Base-by-base conservation (phyloP, 1,140 invertebrate species). In the Drosophila subobscura region DNA sequence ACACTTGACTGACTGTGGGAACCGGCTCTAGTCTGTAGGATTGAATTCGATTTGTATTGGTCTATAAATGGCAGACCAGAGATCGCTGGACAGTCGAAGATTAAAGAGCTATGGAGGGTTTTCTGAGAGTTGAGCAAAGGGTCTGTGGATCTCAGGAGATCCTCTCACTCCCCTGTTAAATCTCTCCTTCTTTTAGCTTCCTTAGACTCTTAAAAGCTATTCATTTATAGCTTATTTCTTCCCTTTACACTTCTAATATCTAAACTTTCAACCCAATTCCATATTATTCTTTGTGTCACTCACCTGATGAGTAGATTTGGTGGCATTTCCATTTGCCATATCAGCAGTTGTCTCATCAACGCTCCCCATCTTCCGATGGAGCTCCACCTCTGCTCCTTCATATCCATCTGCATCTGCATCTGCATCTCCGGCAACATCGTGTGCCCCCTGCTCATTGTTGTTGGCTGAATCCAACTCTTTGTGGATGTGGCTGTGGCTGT, bases 311-410 rank as follows among this genome's bases (percentile, higher is more conserved):
- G 33, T 10, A 37, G 44, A 44, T 46, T 64, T 55, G 76, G 49
- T 71, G 68, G 55, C 72, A 77, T 90, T 79, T 66, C 71, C 77
- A 89, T 89, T 90, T 71, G 61, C 71, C 63, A 79, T 63, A 83
- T 86, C 81, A 56, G 52, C 65, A 63, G 63, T 71, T 81, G 77
- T 72, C 58, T 73, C 83, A 81, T 81, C 72, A 60, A 57, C 57
- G 50, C 72, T 58, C 74, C 72, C 72, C 33, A 58, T 50, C 44
- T 73, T 55, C 51, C 47, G 33, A 37, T 37, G 33, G 0, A 57
- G 51, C 37, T 64, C 72, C 61, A 27, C 40, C 64, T 50, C 33
- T 40, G 66, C 42, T 65, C 67, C 45, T 60, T 54, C 40, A 54
- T 58, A 23, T 64, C 33, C 10, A 37, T 33, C 8, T 33, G 8